Evolutionary conservation across 2,888 invertebrate species (phyloP).

Genomic region (Scrobipalpa costella): DNA sequence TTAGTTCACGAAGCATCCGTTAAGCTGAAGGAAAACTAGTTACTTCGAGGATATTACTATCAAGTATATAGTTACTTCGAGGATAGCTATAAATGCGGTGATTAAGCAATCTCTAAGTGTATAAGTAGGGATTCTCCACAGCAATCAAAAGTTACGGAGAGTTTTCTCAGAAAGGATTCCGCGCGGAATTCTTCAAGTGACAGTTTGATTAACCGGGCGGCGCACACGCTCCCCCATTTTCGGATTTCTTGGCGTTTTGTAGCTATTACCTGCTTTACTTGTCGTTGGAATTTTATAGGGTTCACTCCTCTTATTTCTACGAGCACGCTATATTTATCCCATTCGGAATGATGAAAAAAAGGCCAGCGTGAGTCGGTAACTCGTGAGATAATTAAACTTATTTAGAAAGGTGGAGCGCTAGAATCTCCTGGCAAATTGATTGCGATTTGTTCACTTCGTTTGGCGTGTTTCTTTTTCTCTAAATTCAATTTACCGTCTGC

Average conservation of each 20-base stretch:
- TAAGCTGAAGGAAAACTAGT: not conserved
- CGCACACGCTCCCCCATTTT: constrained; percentile 72
- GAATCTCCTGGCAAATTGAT: constrained; percentile 57
- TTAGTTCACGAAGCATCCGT: not conserved
- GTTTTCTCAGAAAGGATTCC: constrained; percentile 76
- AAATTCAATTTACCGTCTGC: constrained; percentile 60
- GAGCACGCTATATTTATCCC: not conserved
- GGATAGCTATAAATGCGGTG: constrained; percentile 39
- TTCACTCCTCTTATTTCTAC: constrained; percentile 29
- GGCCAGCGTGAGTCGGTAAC: constrained; percentile 3
- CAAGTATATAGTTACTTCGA: not conserved
- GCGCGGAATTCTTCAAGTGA: constrained; percentile 80
- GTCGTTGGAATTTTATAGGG: constrained; percentile 44
- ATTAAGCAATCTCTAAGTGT: constrained; percentile 72
- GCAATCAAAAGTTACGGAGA: constrained; percentile 78
- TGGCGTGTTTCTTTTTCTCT: constrained; percentile 59
- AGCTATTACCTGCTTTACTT: constrained; percentile 63
- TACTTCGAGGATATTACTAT: not conserved
- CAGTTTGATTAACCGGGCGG: constrained; percentile 80
- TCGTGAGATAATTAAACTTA: constrained; percentile 26
- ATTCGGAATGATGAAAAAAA: not conserved
- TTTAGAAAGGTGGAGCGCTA: constrained; percentile 38
- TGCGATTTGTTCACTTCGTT: constrained; percentile 62
- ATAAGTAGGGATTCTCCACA: constrained; percentile 69
- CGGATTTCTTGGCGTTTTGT: constrained; percentile 70